Percentiles rank a stretch among this genome's conserved stretches.
phyloP scores from a whole-genome alignment of 2,888 invertebrate species.

The Nomada fucata region DNA sequence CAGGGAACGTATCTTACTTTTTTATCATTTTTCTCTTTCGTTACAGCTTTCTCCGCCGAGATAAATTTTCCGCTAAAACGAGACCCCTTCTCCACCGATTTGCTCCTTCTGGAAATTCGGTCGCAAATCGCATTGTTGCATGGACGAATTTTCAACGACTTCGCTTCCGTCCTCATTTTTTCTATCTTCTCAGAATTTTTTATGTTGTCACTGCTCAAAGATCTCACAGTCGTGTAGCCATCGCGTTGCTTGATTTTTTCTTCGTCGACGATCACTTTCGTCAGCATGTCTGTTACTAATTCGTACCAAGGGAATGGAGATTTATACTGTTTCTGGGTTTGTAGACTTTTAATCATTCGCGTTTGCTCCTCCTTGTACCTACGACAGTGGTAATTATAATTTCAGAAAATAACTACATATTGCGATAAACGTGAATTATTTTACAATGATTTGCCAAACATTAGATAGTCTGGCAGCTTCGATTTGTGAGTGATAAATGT shows the following conservation, averaged over 20 bases:
- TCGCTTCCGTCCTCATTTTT: background rate
- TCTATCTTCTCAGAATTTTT: background rate
- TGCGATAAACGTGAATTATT: background rate
- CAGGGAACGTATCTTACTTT: constrained; percentile 31
- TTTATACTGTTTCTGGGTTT: constrained; percentile 59
- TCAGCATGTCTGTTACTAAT: constrained; percentile 70
- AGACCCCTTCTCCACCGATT: constrained; percentile 21
- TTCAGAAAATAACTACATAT: background rate
- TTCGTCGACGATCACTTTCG: constrained; percentile 65
- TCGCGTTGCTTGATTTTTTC: constrained; percentile 1
- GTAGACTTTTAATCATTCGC: constrained; percentile 59
- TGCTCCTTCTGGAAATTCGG: constrained; percentile 13
- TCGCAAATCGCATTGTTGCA: constrained; percentile 7
- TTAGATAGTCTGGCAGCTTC: too few species aligned
- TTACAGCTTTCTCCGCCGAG: background rate
- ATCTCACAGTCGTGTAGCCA: background rate
- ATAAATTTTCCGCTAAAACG: background rate
- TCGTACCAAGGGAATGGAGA: constrained; percentile 70
- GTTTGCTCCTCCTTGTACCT: constrained; percentile 71
- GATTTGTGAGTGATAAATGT: background rate
- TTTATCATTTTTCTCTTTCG: constrained; percentile 7
- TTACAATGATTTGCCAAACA: background rate
- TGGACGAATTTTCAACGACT: background rate
- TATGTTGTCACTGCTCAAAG: constrained; percentile 35
- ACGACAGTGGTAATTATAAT: background rate